Conservation (phyloP, 1,140 invertebrate species). For the Apis florea region DNA sequence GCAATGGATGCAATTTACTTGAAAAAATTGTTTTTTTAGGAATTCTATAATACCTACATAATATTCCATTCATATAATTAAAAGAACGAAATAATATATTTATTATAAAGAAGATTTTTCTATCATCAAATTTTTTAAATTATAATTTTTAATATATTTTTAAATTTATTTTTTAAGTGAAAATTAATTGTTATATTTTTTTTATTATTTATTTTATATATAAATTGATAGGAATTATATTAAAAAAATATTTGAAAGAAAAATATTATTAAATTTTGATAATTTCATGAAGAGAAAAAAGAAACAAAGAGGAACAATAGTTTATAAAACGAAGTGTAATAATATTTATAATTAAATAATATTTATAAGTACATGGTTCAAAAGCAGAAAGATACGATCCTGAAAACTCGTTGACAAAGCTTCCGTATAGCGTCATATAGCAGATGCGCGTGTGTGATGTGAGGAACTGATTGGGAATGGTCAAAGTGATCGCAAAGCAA, state of each 20-base stretch:
- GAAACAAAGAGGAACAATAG: background rate
- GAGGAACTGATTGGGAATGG: conserved; percentile 45
- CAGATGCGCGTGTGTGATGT: conserved; percentile 20
- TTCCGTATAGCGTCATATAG: conserved; percentile 34
- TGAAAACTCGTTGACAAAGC: conserved; percentile 40
- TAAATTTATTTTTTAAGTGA: background rate
- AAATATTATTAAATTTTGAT: background rate
- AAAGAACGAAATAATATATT: background rate
- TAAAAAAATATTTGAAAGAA: background rate
- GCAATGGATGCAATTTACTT: background rate
- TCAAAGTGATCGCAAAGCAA: conserved; percentile 34
- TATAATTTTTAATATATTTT: background rate
- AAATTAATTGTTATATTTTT: background rate
- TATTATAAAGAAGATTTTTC: background rate
- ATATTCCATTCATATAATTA: conserved; percentile 1
- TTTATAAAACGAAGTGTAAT: background rate
- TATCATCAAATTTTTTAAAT: background rate
- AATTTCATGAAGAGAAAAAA: background rate
- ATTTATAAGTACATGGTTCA: background rate
- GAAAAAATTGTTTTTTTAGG: conserved; percentile 54
- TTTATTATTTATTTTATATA: background rate
- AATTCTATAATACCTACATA: conserved; percentile 37
- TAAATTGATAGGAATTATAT: background rate
- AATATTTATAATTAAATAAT: background rate
- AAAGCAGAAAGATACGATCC: background rate